Conservation (phyloP, 1,140 invertebrate species). For the Hyphantria cunea region DNA sequence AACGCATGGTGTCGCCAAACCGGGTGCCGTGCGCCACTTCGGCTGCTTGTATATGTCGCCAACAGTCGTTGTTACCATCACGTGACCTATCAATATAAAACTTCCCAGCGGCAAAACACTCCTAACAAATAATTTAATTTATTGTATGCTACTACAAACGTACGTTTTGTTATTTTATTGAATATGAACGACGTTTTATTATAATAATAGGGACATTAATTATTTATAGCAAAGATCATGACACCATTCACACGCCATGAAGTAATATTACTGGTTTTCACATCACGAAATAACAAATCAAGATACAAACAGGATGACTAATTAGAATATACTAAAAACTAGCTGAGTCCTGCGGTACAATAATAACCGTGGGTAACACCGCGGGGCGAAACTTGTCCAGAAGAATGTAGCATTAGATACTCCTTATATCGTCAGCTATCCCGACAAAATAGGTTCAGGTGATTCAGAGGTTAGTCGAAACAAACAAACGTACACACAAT, state of each 20-base stretch:
- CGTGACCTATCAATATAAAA: constrained; percentile 43
- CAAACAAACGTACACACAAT: too few relatives aligned
- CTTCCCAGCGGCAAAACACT: constrained; percentile 2
- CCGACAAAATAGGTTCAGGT: too few relatives aligned
- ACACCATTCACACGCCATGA: background rate
- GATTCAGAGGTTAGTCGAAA: too few relatives aligned
- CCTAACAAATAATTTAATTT: constrained; percentile 19
- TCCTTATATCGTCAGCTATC: too few relatives aligned
- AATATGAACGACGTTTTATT: constrained; percentile 6
- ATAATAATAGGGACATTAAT: background rate
- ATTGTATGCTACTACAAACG: constrained; percentile 11
- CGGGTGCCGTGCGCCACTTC: constrained; percentile 38
- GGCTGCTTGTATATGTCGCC: constrained; percentile 13
- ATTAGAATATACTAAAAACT: too few relatives aligned
- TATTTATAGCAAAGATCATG: background rate
- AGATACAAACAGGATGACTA: background rate
- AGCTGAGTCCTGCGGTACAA: too few relatives aligned
- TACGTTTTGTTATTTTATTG: constrained; percentile 18
- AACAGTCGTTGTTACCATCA: constrained; percentile 37
- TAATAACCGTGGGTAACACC: too few relatives aligned
- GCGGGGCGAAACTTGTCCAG: too few relatives aligned
- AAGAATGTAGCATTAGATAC: too few relatives aligned
- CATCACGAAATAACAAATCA: too few relatives aligned
- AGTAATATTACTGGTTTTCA: too few relatives aligned
- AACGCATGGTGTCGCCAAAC: constrained; percentile 56